phyloP scores from a whole-genome alignment of 2,888 invertebrate species.

The Orthosia incerta region DNA sequence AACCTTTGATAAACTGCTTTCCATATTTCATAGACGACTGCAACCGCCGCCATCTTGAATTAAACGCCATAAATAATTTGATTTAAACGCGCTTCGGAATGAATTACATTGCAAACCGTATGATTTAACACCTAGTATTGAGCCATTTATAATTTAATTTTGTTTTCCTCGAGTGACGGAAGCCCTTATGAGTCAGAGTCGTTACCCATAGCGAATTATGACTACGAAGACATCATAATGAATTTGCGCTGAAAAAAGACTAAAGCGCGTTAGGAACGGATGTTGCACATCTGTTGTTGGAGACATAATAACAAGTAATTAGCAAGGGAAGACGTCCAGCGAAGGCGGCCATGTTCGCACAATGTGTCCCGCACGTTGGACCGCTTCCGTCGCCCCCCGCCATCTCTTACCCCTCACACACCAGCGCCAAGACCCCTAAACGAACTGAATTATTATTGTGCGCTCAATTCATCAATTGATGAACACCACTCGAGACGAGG shows the following conservation, averaged over 20 bases:
- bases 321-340: conserved; percentile 82
- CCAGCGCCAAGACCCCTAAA: conserved; percentile 62
- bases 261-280: conserved; percentile 80
- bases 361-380: conserved; percentile 88
- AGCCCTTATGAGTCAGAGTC: conserved; percentile 51
- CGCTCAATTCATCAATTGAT: conserved; percentile 71
- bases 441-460: conserved; percentile 69
- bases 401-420: conserved; percentile 62
- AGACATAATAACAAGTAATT: conserved; percentile 89
- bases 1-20: conserved; percentile 47
- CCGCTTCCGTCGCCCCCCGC: conserved; percentile 77
- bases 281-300: conserved; percentile 89
- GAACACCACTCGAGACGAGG: conserved; percentile 51
- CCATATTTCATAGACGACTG: conserved; percentile 54
- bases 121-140: conserved; percentile 74
- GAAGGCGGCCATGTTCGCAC: conserved; percentile 83
- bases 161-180: conserved; percentile 66
- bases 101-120: conserved; percentile 69
- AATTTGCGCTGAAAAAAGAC: conserved; percentile 67
- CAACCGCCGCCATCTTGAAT: conserved; percentile 65
- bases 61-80: conserved; percentile 75
- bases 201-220: conserved; percentile 33
- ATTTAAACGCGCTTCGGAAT: conserved; percentile 72
- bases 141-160: conserved; percentile 67
- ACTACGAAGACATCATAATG: conserved; percentile 47